Percentiles rank a stretch among this genome's conserved stretches.
These are phyloP conservation scores for Panthera leo DNA, from an alignment of 2,113 vertebrate genomes.

Conservation along the genomic window DNA sequence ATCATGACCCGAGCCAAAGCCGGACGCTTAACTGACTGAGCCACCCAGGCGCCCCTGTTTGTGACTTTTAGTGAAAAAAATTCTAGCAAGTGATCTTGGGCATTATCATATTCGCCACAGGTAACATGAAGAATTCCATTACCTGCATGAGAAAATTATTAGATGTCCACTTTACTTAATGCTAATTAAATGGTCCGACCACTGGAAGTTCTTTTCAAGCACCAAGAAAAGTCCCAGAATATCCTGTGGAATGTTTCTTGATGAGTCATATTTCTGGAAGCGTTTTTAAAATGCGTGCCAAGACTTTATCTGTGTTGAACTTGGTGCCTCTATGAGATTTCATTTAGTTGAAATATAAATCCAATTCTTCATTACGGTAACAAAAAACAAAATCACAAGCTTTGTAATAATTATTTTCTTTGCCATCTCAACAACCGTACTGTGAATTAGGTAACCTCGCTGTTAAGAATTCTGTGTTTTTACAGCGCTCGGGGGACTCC, in stretches of 20 bases:
- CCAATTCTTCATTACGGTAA: background rate
- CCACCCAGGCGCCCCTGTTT: background rate
- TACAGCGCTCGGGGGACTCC: background rate
- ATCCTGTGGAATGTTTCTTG: background rate
- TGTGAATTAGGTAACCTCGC: background rate
- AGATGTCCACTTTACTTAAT: background rate
- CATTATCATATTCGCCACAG: background rate
- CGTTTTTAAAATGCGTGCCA: background rate
- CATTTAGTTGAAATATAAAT: conserved; percentile 12
- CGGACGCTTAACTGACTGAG: too few relatives aligned
- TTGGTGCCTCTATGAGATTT: background rate
- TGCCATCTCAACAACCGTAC: background rate
- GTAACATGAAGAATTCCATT: background rate
- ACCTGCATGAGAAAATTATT: background rate
- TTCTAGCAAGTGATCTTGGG: background rate
- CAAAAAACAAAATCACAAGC: background rate
- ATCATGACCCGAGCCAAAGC: too few relatives aligned
- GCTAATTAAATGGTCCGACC: background rate
- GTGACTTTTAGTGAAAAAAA: background rate
- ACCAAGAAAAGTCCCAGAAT: background rate
- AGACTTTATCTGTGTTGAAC: background rate
- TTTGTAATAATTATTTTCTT: conserved; percentile 1
- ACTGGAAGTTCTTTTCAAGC: background rate
- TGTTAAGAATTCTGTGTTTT: background rate
- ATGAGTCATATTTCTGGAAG: conserved; percentile 17